Evolutionary conservation across 2,113 vertebrate genomes (phyloP).

Genomic region (Dascyllus trimaculatus): DNA sequence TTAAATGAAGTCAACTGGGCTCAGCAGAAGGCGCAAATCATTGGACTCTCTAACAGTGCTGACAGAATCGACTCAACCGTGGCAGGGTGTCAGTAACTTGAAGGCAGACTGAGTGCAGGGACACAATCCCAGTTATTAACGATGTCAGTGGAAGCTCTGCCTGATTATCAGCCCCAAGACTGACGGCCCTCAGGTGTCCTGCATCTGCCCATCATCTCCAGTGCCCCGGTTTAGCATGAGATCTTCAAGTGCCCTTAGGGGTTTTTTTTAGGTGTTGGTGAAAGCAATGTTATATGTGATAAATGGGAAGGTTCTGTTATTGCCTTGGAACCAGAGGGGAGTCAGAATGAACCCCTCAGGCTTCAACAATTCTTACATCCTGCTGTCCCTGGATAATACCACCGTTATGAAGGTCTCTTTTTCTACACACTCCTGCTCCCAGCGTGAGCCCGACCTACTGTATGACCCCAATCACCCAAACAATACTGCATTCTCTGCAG

Average conservation of each 20-base stretch:
- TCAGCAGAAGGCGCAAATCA: conserved; percentile 42
- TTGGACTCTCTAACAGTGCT: background rate
- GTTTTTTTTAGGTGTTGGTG: conserved; percentile 13
- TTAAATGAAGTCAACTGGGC: conserved; percentile 22
- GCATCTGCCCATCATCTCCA: background rate
- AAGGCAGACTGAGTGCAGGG: conserved; percentile 8
- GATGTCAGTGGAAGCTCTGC: background rate
- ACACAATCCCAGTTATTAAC: conserved; percentile 42
- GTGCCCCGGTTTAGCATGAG: background rate
- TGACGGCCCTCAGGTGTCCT: background rate
- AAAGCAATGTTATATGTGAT: conserved; percentile 50
- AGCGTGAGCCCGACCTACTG: conserved; percentile 15
- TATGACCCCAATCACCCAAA: conserved; percentile 48
- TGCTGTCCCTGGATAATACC: conserved; percentile 25
- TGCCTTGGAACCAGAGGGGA: conserved; percentile 31
- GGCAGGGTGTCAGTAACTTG: background rate
- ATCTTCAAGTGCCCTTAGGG: background rate
- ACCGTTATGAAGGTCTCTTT: conserved; percentile 4
- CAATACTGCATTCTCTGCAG: conserved; percentile 31
- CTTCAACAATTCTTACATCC: conserved; percentile 19
- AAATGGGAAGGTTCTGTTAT: conserved; percentile 50
- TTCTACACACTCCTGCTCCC: background rate
- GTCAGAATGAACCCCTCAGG: conserved; percentile 25
- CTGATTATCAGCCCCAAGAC: conserved; percentile 17
- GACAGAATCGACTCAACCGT: conserved; percentile 6